Conservation (phyloP, 2,888 invertebrate species). For the Idaea dimidiata region DNA sequence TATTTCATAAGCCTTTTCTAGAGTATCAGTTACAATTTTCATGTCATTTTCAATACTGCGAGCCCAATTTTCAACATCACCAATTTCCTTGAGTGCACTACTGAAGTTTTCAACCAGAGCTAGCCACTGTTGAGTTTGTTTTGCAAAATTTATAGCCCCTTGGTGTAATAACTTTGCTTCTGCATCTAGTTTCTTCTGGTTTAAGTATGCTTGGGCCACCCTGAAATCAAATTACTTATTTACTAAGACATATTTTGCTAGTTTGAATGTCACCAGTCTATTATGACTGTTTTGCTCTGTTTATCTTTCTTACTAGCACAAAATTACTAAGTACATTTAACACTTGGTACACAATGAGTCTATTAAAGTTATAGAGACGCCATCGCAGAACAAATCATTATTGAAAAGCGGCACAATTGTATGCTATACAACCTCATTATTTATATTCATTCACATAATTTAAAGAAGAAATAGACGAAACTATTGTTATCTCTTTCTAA, state of each 20-base stretch:
- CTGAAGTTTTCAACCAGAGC: conserved; percentile 93
- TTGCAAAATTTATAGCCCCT: conserved; percentile 96
- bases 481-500: no score
- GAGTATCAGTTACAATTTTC: conserved; percentile 93
- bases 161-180: conserved; percentile 97
- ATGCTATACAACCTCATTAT: no score
- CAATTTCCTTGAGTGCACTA: conserved; percentile 95
- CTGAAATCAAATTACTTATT: conserved; percentile 70
- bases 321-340: no score
- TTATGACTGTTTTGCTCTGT: no score
- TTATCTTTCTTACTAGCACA: no score
- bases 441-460: no score
- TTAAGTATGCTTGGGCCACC: conserved; percentile 98
- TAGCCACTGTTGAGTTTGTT: conserved; percentile 99
- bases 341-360: neutral
- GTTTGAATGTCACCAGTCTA: no score
- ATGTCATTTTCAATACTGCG: conserved; percentile 97
- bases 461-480: no score
- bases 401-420: no score
- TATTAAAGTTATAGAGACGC: no score
- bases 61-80: conserved; percentile 99
- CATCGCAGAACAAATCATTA: no score
- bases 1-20: conserved; percentile 96
- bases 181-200: conserved; percentile 97
- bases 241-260: neutral